phyloP scores from a whole-genome alignment of 2,888 invertebrate species.

The Amiota minor region DNA sequence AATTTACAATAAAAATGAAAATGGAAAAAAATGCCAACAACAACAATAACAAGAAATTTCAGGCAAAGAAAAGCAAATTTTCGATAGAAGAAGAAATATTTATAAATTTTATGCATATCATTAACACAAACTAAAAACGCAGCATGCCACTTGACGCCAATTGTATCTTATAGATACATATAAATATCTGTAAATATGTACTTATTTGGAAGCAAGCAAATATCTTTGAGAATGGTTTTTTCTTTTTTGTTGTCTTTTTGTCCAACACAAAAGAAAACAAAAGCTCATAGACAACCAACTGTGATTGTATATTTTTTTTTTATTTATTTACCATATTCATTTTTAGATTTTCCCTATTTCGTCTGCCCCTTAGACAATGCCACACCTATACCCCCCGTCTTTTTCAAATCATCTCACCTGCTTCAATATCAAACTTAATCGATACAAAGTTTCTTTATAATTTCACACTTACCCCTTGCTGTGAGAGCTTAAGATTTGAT shows the following conservation, averaged over 20 bases:
- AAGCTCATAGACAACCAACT: constrained; percentile 12
- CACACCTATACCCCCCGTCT: neutral
- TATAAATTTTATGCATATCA: constrained; percentile 23
- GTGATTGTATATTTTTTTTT: neutral
- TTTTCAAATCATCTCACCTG: neutral
- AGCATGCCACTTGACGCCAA: constrained; percentile 23
- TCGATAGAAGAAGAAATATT: constrained; percentile 4
- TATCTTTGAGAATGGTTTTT: neutral
- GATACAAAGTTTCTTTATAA: neutral
- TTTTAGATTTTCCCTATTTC: neutral
- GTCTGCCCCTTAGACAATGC: neutral
- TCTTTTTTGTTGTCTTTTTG: neutral
- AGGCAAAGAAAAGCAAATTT: constrained; percentile 13
- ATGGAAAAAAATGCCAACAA: neutral
- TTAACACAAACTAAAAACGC: constrained; percentile 5
- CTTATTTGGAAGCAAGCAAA: no score
- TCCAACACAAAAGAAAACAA: neutral
- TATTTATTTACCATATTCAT: no score
- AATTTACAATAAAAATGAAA: neutral
- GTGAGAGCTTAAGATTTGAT: no score
- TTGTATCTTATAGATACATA: neutral
- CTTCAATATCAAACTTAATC: neutral
- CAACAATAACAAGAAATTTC: neutral
- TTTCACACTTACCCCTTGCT: neutral
- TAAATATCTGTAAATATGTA: no score